phyloP scores from a whole-genome alignment of 2,797 vertebrate genomes.

The Pyrocephalus nanus region DNA sequence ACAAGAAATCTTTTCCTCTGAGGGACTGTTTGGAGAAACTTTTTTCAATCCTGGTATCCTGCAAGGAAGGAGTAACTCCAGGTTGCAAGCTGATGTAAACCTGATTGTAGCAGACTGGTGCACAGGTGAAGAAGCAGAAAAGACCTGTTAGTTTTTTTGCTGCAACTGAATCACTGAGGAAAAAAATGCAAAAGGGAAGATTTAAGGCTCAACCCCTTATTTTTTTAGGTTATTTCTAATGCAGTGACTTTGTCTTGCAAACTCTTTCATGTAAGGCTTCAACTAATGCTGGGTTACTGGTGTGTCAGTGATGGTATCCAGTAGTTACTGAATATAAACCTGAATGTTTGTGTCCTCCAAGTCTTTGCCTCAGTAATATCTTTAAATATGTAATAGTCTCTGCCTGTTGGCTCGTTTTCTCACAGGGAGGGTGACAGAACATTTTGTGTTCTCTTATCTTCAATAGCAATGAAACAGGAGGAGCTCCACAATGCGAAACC shows the following conservation, averaged over 20 bases:
- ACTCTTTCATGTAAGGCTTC: slow-evolving; percentile 44
- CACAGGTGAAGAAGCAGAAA: neutral
- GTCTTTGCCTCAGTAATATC: slow-evolving; percentile 51
- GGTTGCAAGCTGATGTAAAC: neutral
- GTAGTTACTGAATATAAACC: slow-evolving; percentile 72
- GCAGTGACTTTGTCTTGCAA: slow-evolving; percentile 67
- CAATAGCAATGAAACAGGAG: slow-evolving; percentile 67
- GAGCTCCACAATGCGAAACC: slow-evolving; percentile 77
- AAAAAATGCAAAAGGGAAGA: slow-evolving; percentile 21
- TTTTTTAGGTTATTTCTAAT: slow-evolving; percentile 71
- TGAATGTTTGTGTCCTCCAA: slow-evolving; percentile 60
- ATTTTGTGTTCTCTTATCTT: slow-evolving; percentile 78
- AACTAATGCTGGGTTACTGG: slow-evolving; percentile 63
- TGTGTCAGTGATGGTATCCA: slow-evolving; percentile 67
- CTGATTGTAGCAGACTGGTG: neutral
- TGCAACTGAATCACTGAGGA: neutral
- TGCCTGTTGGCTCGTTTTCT: slow-evolving; percentile 59
- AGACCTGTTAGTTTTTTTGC: neutral
- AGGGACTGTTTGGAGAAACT: neutral
- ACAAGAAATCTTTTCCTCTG: neutral
- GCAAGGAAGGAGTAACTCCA: neutral
- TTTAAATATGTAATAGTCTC: slow-evolving; percentile 53
- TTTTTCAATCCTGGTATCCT: neutral
- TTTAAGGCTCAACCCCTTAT: slow-evolving; percentile 11
- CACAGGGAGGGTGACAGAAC: slow-evolving; percentile 64